Evolutionary conservation across 2,888 invertebrate species (phyloP), one percentile per base, ranked within the genome.

Genomic region (Lissonota sp.): DNA sequence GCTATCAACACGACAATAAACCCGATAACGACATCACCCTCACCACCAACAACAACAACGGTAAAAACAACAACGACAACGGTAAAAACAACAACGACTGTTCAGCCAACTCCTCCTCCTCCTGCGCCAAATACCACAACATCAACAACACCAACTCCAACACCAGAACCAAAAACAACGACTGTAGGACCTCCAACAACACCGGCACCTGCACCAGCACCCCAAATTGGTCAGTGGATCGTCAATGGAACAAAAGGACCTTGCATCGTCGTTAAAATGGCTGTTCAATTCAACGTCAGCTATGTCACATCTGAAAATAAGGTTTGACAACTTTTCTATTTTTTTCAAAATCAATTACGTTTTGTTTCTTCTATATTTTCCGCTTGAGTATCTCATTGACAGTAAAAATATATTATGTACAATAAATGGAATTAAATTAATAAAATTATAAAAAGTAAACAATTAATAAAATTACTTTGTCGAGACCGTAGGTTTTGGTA

Each of bases 401-500:
- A n/a, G n/a, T n/a, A n/a, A n/a, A 26, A 26, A 26, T 26, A 26
- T 2, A 26, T 26, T 26, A 26, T n/a, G n/a, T n/a, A n/a, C n/a
- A 26, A 26, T 26, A 26, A 26, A 26, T 26, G 1, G 1, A 26
- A 26, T 26, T 26, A 3, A 26, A 26, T 26, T 26, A 3, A 26
- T 26, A 26, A 26, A 3, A 26, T 3, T 26, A 26, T 2, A 26
- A 26, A 26, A 3, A 26, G 26, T 26, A 26, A 26, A 26, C 1
- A 26, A 26, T 26, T 1, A 26, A 26, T 26, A 26, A 26, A 1
- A 26, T 85, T 92, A 97, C 98, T 95, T 99, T 99, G 91, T 99
- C 97, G 12, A 99, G 93, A 3, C 96, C 95, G 91, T 98, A 99
- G 0, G 99, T 99, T 93, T 99, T 99, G 0, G 99, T 99, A 1